Conservation (phyloP, 2,113 vertebrate genomes). For the Octodon degus region DNA sequence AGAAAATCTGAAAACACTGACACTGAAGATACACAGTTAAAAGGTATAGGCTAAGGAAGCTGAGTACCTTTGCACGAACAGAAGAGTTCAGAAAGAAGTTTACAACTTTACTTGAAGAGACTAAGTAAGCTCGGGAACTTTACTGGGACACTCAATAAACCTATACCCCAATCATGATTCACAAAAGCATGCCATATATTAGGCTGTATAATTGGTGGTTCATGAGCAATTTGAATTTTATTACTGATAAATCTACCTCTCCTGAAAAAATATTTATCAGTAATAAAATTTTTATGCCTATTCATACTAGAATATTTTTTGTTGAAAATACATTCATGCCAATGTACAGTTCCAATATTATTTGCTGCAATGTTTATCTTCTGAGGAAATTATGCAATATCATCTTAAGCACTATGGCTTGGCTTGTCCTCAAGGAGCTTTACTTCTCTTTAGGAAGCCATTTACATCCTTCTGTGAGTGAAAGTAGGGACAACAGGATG, state of each 20-base stretch:
- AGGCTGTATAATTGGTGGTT: background rate
- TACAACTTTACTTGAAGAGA: constrained; percentile 18
- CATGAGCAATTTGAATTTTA: constrained; percentile 35
- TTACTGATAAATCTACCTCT: background rate
- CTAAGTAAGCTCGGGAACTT: background rate
- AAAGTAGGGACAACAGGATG: background rate
- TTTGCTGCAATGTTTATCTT: constrained; percentile 7
- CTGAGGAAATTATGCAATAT: constrained; percentile 20
- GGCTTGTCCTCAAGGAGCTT: background rate
- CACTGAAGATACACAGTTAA: background rate
- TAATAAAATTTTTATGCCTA: background rate
- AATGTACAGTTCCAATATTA: constrained; percentile 1
- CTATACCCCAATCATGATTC: constrained; percentile 8
- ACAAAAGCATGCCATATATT: constrained; percentile 10
- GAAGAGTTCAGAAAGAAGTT: constrained; percentile 16
- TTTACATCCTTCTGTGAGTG: background rate
- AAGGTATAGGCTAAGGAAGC: background rate
- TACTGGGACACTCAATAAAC: background rate
- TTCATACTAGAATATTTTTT: background rate
- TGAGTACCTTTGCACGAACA: background rate
- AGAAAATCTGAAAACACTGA: constrained; percentile 15
- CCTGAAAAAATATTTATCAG: background rate
- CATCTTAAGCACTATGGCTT: background rate
- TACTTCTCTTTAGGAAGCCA: constrained; percentile 31
- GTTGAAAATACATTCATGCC: background rate